Evolutionary conservation across 2,113 vertebrate species (phyloP).

Genomic region (Cynoglossus semilaevis): DNA sequence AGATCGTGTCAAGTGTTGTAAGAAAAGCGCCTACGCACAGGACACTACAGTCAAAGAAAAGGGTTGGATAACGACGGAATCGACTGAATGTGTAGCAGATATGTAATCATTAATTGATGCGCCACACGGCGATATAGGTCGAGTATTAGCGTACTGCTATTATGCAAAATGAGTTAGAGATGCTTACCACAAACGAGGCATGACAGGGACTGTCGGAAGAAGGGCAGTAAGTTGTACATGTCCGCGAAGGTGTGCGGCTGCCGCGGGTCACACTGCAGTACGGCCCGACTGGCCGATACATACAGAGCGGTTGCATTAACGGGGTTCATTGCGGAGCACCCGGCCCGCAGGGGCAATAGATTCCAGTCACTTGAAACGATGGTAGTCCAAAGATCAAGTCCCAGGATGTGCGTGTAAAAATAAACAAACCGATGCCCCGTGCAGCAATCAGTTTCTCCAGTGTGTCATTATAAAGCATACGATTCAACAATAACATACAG

Average conservation of each 20-base stretch:
- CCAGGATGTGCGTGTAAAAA: conserved; percentile 16
- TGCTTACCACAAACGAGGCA: conserved; percentile 93
- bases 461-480: conserved; percentile 26
- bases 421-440: not conserved
- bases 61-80: conserved; percentile 5
- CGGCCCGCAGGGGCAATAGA: conserved; percentile 21
- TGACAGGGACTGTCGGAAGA: conserved; percentile 91
- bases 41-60: conserved; percentile 21
- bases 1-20: conserved; percentile 34
- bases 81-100: not conserved
- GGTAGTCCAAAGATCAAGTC: conserved; percentile 14
- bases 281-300: conserved; percentile 94
- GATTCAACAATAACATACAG: conserved; percentile 34
- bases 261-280: conserved; percentile 93
- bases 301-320: conserved; percentile 92
- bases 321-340: conserved; percentile 89
- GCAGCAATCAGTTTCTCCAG: conserved; percentile 28
- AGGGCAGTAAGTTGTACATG: conserved; percentile 90
- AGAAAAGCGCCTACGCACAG: conserved; percentile 32
- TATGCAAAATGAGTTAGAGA: not conserved
- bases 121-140: not conserved
- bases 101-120: not conserved
- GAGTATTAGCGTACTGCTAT: not conserved
- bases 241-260: conserved; percentile 86
- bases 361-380: conserved; percentile 22